Evolutionary conservation across 2,113 vertebrate species (phyloP).

Genomic region (Callopanchax toddi): DNA sequence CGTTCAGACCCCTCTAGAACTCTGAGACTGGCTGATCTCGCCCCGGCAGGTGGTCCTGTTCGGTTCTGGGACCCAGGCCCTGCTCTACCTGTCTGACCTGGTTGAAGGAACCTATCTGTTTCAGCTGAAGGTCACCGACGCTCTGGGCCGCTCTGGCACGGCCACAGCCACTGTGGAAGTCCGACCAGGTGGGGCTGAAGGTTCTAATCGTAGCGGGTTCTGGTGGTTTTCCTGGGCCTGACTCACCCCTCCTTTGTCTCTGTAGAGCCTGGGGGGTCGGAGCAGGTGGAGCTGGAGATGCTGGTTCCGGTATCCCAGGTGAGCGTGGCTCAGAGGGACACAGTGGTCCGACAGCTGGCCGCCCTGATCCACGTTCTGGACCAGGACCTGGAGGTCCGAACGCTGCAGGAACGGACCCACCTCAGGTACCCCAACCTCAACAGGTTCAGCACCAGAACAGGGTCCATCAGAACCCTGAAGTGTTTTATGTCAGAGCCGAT

Average conservation of each 20-base stretch:
- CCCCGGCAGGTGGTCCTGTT: slow-evolving; percentile 83
- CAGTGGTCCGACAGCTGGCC: slow-evolving; percentile 86
- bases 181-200: slow-evolving; percentile 79
- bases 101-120: slow-evolving; percentile 91
- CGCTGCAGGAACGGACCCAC: slow-evolving; percentile 86
- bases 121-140: slow-evolving; percentile 83
- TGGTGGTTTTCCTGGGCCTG: neutral
- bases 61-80: slow-evolving; percentile 78
- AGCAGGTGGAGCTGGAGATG: slow-evolving; percentile 90
- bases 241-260: neutral
- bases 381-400: slow-evolving; percentile 84
- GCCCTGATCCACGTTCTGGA: slow-evolving; percentile 86
- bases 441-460: too few species aligned
- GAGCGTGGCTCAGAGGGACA: slow-evolving; percentile 84
- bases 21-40: neutral
- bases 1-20: too few species aligned
- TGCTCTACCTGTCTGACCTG: slow-evolving; percentile 86
- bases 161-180: slow-evolving; percentile 89
- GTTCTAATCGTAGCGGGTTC: neutral
- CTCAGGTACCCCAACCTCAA: slow-evolving; percentile 83
- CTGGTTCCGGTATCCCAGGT: slow-evolving; percentile 86
- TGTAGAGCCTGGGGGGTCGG: slow-evolving; percentile 74
- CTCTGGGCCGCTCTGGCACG: slow-evolving; percentile 79
- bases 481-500: too few species aligned
- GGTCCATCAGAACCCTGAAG: too few species aligned